Evolutionary conservation across 1,140 invertebrate species (phyloP).

Genomic region (Diabrotica virgifera): DNA sequence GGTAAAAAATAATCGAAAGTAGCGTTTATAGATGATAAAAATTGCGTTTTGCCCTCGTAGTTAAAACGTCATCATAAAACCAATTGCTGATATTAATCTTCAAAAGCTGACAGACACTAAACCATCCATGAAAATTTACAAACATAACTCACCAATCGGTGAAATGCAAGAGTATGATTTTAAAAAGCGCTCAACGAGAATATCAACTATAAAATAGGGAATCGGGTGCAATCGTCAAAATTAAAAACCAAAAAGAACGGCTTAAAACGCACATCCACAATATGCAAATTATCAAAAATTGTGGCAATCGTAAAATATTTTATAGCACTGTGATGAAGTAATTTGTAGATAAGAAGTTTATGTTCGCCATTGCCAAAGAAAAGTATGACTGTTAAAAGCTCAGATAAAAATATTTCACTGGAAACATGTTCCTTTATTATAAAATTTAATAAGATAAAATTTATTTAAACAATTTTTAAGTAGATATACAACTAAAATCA

Average conservation of each 20-base stretch:
- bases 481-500: too few relatives aligned
- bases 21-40: too few relatives aligned
- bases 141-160: slow-evolving; percentile 1
- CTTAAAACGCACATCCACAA: slow-evolving; percentile 31
- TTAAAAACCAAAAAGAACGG: slow-evolving; percentile 23
- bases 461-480: too few relatives aligned
- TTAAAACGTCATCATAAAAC: not conserved
- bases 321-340: slow-evolving; percentile 33
- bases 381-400: too few relatives aligned
- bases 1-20: too few relatives aligned
- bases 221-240: slow-evolving; percentile 40
- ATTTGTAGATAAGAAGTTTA: slow-evolving; percentile 37
- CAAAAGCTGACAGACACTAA: not conserved
- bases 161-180: not conserved
- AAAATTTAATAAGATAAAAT: too few relatives aligned
- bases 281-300: slow-evolving; percentile 44
- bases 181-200: slow-evolving; percentile 15
- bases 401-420: too few relatives aligned
- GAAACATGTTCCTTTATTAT: too few relatives aligned
- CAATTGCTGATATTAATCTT: slow-evolving; percentile 2
- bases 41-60: not conserved
- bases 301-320: slow-evolving; percentile 42
- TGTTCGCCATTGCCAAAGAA: slow-evolving; percentile 21
- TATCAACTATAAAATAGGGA: slow-evolving; percentile 38
- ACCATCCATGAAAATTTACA: slow-evolving; percentile 2